Evolutionary conservation across 2,888 invertebrate species (phyloP).

Genomic region (Caenorhabditis sp.): DNA sequence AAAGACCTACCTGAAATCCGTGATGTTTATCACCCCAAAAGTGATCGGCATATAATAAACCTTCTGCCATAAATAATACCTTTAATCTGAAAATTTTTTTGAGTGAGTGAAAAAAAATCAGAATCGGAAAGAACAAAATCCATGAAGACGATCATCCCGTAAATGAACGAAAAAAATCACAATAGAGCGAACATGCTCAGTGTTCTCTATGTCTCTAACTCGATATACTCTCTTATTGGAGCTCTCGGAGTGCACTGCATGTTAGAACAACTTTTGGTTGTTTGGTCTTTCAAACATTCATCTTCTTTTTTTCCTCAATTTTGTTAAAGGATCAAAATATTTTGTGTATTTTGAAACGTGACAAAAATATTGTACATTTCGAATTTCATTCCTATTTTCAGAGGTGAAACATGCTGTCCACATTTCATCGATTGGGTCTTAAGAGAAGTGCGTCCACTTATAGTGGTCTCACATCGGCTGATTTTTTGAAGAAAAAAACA

Average conservation of each 20-base stretch:
- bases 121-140: neutral
- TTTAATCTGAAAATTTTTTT: neutral
- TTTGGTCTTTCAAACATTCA: neutral
- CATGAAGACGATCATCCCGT: neutral
- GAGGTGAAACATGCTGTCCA: neutral
- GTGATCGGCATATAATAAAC: conserved; percentile 38
- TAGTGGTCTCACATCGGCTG: conserved; percentile 69
- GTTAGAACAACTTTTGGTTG: neutral
- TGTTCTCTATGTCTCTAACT: neutral
- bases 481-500: conserved; percentile 70
- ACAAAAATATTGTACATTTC: neutral
- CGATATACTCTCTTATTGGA: neutral
- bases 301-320: neutral
- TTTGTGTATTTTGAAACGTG: neutral
- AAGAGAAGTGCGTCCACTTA: conserved; percentile 27
- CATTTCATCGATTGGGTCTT: neutral
- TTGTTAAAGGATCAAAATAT: neutral
- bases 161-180: neutral
- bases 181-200: neutral
- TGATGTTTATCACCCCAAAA: conserved; percentile 53
- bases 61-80: conserved; percentile 12
- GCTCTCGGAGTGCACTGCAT: neutral
- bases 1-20: conserved; percentile 77
- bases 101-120: neutral
- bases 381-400: neutral